These are phyloP conservation scores for Endotricha flammealis DNA, from an alignment of 2,888 invertebrate genomes.

Conservation along the genomic window DNA sequence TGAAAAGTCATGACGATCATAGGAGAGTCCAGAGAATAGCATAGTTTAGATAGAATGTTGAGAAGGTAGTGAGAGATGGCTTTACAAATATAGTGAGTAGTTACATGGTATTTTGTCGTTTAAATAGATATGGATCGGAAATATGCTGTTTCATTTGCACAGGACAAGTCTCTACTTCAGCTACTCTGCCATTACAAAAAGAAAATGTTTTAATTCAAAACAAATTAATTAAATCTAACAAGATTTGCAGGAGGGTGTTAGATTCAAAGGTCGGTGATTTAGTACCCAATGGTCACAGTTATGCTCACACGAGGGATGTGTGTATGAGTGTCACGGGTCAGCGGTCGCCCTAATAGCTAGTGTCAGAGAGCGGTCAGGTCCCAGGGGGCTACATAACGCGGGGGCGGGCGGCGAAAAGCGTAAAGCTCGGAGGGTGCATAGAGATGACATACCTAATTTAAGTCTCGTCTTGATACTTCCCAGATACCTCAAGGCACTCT, in stretches of 20 bases:
- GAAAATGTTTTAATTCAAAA: too few species aligned
- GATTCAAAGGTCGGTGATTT: conserved; percentile 54
- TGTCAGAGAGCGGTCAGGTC: conserved; percentile 38
- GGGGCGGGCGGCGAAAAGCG: conserved; percentile 20
- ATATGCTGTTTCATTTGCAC: too few species aligned
- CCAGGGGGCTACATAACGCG: conserved; percentile 24
- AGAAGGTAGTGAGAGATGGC: too few species aligned
- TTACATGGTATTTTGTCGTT: too few species aligned
- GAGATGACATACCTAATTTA: conserved; percentile 14
- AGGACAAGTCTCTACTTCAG: too few species aligned
- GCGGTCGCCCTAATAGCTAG: conserved; percentile 52
- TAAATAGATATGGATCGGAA: too few species aligned
- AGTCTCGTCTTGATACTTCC: conserved; percentile 4
- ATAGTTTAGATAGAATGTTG: too few species aligned
- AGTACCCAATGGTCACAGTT: conserved; percentile 38
- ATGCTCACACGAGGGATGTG: conserved; percentile 36
- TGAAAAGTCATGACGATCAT: conserved; percentile 64
- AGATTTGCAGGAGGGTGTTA: conserved; percentile 35
- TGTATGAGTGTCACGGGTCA: conserved; percentile 53
- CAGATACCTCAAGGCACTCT: not conserved
- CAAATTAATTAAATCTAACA: conserved; percentile 27
- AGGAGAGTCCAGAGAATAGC: too few species aligned
- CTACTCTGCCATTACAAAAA: too few species aligned
- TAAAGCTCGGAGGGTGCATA: conserved; percentile 16
- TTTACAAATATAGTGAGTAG: too few species aligned